Conservation (phyloP, 2,113 vertebrate genomes). For the Hydropotes inermis region DNA sequence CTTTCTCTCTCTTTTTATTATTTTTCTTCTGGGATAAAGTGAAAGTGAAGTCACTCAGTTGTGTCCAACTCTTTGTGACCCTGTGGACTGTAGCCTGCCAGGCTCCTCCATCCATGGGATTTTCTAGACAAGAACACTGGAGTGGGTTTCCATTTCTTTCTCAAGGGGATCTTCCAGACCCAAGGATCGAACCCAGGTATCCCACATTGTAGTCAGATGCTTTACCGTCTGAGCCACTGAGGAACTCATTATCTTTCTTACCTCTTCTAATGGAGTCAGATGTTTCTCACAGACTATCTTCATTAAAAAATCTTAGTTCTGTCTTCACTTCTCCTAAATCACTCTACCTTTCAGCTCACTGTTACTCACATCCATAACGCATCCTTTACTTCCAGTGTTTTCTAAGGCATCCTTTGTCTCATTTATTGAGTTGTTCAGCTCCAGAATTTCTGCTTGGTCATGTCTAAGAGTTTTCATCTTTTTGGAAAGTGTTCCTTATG, state of each 20-base stretch:
- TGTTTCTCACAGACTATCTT: neutral
- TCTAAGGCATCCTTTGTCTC: neutral
- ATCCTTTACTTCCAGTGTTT: neutral
- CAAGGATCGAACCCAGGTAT: neutral
- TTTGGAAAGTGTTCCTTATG: neutral
- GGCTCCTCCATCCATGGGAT: neutral
- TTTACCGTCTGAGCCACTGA: neutral
- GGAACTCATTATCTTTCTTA: neutral
- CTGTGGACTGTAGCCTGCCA: neutral
- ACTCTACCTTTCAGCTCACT: neutral
- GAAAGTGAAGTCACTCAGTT: neutral
- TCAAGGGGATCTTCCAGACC: fast-evolving
- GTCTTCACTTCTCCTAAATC: neutral
- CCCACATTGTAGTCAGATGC: fast-evolving
- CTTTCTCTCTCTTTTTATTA: neutral
- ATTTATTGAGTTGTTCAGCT: neutral
- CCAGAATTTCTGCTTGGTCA: neutral
- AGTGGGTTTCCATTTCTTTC: neutral
- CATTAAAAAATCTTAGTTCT: neutral
- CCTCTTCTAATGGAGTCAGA: neutral
- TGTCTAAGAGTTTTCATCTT: neutral
- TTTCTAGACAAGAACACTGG: neutral
- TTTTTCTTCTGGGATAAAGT: neutral
- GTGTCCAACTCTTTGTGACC: fast-evolving
- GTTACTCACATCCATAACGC: neutral